These are phyloP conservation scores for Drosophila emarginata DNA, from an alignment of 2,888 invertebrate species.

Conservation along the genomic window DNA sequence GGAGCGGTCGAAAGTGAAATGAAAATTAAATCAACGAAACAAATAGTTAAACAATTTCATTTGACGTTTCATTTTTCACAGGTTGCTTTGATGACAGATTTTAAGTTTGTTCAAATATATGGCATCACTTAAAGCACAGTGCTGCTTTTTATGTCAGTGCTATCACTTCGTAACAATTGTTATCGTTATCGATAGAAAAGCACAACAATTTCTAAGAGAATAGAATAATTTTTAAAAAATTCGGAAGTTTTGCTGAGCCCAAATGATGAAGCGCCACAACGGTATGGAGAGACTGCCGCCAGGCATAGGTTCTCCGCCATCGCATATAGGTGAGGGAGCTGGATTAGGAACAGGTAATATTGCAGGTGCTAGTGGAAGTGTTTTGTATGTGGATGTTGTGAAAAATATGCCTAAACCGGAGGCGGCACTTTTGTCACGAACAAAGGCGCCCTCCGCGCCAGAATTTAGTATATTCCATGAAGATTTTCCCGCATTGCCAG, in stretches of 20 bases:
- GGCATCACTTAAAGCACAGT: no score
- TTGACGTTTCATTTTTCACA: no score
- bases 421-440: constrained; percentile 1
- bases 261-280: constrained; percentile 55
- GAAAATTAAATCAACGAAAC: no score
- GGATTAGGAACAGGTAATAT: background rate
- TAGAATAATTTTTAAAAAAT: constrained; percentile 5
- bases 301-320: constrained; percentile 18
- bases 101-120: no score
- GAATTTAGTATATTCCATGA: constrained; percentile 55
- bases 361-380: background rate
- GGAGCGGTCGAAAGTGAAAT: no score
- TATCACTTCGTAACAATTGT: no score
- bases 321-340: background rate
- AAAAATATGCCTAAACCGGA: constrained; percentile 46
- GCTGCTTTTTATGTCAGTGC: no score
- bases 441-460: constrained; percentile 9
- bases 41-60: no score
- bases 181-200: background rate
- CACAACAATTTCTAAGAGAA: background rate
- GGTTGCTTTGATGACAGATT: no score
- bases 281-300: constrained; percentile 26
- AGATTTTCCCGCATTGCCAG: constrained; percentile 63
- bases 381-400: constrained; percentile 61
- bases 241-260: background rate